These are phyloP conservation scores for Phocoena sinus DNA, from an alignment of 2,113 vertebrate genomes.

Conservation along the genomic window DNA sequence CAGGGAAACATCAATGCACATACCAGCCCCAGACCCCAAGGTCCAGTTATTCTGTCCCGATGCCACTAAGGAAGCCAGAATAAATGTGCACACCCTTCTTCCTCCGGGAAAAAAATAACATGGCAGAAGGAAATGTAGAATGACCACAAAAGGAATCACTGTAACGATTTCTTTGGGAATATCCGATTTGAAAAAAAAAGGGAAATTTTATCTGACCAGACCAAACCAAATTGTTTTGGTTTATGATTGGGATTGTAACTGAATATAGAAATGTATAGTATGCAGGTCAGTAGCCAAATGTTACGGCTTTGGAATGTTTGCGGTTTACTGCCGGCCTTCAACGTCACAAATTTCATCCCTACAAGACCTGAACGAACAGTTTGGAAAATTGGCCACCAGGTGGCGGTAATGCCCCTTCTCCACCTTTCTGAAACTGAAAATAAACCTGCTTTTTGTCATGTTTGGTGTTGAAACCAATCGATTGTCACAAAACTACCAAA, in stretches of 20 bases:
- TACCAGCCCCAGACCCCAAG: neutral
- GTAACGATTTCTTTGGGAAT: neutral
- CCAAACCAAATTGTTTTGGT: neutral
- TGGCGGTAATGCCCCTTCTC: neutral
- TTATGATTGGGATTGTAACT: neutral
- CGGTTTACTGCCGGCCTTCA: accelerated
- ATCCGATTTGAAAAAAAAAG: neutral
- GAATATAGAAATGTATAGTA: neutral
- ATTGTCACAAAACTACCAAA: neutral
- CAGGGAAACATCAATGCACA: neutral
- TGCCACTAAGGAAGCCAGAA: neutral
- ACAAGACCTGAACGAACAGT: neutral
- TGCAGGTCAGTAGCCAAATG: neutral
- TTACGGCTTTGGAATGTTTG: neutral
- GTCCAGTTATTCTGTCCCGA: neutral
- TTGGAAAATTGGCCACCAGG: neutral
- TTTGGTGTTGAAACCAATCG: neutral
- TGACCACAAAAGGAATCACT: neutral
- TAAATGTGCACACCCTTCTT: neutral
- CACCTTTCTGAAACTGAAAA: neutral
- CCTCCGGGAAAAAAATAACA: neutral
- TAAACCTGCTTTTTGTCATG: neutral
- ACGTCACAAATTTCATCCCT: neutral
- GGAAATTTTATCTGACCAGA: neutral
- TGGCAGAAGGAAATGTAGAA: neutral